Evolutionary conservation across 1,140 invertebrate species (phyloP), one percentile per base, ranked within the genome.

Genomic region (Solen grandis): DNA sequence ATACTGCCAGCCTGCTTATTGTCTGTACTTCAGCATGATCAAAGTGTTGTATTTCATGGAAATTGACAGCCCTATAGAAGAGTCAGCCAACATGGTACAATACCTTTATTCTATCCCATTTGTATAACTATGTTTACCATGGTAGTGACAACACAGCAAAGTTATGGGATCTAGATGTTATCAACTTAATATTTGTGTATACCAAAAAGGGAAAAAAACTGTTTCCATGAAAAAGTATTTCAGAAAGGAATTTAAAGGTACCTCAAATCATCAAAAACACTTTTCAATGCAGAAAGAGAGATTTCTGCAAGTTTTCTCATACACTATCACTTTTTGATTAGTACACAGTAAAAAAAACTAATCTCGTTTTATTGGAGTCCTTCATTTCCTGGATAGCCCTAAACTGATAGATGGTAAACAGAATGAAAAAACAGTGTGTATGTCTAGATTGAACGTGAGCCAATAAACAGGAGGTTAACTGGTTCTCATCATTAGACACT

Each of bases 41-140:
- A n/a, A n/a, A n/a, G 8, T 74, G 70, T 74, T 25, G 14, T 33
- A 74, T 57, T 60, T 59, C 57, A 27, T 74, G 70, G 70, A 74
- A 74, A 60, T 60, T 74, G 70, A 60, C 35, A 27, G 29, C 3
- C 38, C 70, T 22, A 60, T 19, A 29, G 36, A 0, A 59, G 52
- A 29, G 22, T n/a, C n/a, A 41, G 55, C 57, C 70, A 62, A 74
- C 70, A 74, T 74, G 70, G 70, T 60, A 74, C 54, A 41, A 36
- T 74, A 22, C 52, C 16, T 35, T 74, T 74, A 62, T 36, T 60
- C 16, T 60, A 16, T 62, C 54, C 70, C 70, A 38, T 5, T n/a
- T 74, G 55, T 74, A 74, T 60, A 74, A 59, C 70, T 38, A 29
- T 36, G 16, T 27, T 36, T 29, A 74, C 27, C 36, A 74, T 14